phyloP scores from a whole-genome alignment of 2,797 vertebrate genomes.

The Semaprochilodus insignis region DNA sequence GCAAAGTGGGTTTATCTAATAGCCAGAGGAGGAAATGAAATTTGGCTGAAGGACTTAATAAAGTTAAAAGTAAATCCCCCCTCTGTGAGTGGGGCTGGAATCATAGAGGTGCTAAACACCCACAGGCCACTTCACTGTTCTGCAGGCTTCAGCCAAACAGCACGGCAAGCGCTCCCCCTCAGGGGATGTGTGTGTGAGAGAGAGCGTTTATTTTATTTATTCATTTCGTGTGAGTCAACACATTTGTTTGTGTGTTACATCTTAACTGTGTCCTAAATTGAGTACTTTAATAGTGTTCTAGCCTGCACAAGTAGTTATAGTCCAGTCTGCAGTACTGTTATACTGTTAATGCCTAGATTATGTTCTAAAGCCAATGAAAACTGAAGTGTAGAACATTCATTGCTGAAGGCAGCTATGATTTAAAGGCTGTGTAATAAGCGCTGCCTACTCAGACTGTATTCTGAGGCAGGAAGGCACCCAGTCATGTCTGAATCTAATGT shows the following conservation, averaged over 20 bases:
- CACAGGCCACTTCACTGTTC: constrained; percentile 37
- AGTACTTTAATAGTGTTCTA: background rate
- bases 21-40: constrained; percentile 56
- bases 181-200: background rate
- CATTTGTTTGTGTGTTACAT: background rate
- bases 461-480: too few relatives aligned
- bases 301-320: background rate
- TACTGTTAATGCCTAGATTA: background rate
- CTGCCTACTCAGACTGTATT: too few relatives aligned
- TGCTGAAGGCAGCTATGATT: too few relatives aligned
- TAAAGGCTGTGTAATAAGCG: too few relatives aligned
- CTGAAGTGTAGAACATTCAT: background rate
- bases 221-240: background rate
- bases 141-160: constrained; percentile 21
- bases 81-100: constrained; percentile 30
- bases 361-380: background rate
- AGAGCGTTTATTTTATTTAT: constrained; percentile 3
- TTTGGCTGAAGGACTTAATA: constrained; percentile 58
- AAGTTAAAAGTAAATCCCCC: constrained; percentile 51
- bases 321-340: background rate
- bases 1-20: constrained; percentile 61
- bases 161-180: background rate
- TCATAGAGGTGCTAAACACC: constrained; percentile 44
- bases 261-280: background rate
- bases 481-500: too few relatives aligned